A percentile compares a stretch with the other conserved stretches of the same genome.
phyloP scores from a whole-genome alignment of 1,140 invertebrate genomes.

The Caligus rogercresseyi region DNA sequence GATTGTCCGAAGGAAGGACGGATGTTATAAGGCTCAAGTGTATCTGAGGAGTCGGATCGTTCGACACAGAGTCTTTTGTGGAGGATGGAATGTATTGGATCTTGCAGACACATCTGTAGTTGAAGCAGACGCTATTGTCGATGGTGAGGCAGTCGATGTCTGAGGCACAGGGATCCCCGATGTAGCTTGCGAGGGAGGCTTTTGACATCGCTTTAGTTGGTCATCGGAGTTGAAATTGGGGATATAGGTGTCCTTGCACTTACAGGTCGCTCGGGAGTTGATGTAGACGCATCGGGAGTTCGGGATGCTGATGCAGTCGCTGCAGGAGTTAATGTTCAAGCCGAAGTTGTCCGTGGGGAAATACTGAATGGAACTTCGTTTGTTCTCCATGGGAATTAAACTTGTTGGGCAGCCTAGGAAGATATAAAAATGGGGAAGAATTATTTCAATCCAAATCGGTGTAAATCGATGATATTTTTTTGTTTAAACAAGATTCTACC shows the following conservation, averaged over 20 bases:
- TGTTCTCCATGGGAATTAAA: not conserved
- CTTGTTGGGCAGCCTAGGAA: not conserved
- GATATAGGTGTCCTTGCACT: not conserved
- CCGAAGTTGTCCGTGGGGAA: not conserved
- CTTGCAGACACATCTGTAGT: not conserved
- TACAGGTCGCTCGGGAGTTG: not conserved
- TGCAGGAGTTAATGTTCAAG: not conserved
- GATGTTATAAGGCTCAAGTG: not conserved
- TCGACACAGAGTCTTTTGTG: not conserved
- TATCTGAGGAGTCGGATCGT: not conserved
- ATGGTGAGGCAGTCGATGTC: not conserved
- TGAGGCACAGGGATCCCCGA: not conserved
- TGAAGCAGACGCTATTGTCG: not conserved
- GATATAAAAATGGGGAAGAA: not conserved
- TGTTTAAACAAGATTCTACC: too few species aligned
- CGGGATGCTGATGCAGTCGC: not conserved
- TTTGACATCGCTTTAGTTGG: not conserved
- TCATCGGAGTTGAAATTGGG: not conserved
- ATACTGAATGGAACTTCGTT: not conserved
- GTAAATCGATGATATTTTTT: too few species aligned
- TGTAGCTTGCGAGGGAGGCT: not conserved
- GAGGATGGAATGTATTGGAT: not conserved
- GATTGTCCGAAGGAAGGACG: not conserved
- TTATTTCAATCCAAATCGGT: not conserved
- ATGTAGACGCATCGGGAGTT: not conserved